Conservation (phyloP, 2,797 vertebrate species). For the Otolemur crassicaudatus region DNA sequence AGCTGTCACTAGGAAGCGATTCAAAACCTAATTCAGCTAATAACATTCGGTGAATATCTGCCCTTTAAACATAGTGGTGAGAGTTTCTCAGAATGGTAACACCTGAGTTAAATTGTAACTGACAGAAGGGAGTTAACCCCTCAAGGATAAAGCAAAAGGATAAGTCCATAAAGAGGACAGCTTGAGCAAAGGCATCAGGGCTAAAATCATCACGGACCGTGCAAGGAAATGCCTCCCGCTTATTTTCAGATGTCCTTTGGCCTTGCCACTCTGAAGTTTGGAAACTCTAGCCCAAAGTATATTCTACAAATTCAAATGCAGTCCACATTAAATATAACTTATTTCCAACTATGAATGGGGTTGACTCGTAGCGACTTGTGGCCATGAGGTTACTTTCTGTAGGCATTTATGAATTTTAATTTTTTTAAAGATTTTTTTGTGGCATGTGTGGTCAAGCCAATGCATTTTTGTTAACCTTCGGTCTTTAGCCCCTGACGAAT, state of each 20-base stretch:
- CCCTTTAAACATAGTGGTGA: background rate
- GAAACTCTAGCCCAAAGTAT: background rate
- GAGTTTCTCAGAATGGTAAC: background rate
- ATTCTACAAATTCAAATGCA: background rate
- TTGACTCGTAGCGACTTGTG: background rate
- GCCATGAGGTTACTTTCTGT: background rate
- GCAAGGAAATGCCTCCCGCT: background rate
- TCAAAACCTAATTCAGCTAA: constrained; percentile 3
- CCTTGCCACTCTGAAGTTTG: background rate
- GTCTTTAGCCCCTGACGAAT: background rate
- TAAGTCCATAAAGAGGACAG: background rate
- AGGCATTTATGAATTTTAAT: background rate
- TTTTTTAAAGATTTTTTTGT: background rate
- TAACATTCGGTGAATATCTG: background rate
- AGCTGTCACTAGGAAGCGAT: background rate
- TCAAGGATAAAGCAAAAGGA: background rate
- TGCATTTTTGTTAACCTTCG: background rate
- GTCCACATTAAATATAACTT: background rate
- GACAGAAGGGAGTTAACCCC: background rate
- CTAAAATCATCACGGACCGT: background rate
- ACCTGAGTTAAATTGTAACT: background rate
- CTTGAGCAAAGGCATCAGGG: background rate
- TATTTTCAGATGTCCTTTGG: background rate
- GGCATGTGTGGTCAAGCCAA: background rate
- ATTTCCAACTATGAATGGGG: background rate